A percentile compares a stretch with the other conserved stretches of the same genome.
phyloP scores from a whole-genome alignment of 2,888 invertebrate genomes.

The Acanthopleura granulata region DNA sequence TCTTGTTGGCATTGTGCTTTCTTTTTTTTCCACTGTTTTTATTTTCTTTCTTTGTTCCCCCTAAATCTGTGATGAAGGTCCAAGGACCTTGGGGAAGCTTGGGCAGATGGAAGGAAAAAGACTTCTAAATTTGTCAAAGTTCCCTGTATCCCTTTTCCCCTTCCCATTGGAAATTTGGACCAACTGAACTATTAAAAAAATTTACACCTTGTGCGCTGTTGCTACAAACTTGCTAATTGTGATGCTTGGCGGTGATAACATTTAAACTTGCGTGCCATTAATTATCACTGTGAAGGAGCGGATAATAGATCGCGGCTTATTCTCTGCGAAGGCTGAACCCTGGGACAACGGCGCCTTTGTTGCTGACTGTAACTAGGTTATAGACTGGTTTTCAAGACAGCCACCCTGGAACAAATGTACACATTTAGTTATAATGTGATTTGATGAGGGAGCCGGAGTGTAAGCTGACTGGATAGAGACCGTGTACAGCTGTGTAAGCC shows the following conservation, averaged over 20 bases:
- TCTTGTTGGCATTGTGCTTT: constrained; percentile 6
- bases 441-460: not conserved
- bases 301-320: not conserved
- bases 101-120: not conserved
- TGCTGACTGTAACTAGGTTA: not conserved
- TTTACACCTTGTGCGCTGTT: not conserved
- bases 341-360: not conserved
- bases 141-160: not conserved
- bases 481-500: constrained; percentile 10
- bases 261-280: constrained; percentile 6
- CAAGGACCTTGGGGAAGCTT: not conserved
- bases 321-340: not conserved
- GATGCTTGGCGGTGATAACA: not conserved
- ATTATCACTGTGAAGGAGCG: not conserved
- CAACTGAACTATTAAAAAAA: not conserved
- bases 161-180: constrained; percentile 6
- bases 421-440: constrained; percentile 3
- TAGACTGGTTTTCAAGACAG: not conserved
- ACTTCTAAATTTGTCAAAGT: constrained; percentile 11
- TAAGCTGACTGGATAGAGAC: constrained; percentile 18
- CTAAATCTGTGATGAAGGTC: constrained; percentile 15
- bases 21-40: not conserved
- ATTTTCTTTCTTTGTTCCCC: not conserved
- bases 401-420: not conserved
- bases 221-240: not conserved